phyloP scores from a whole-genome alignment of 2,888 invertebrate species.

The Polyommatus icarus region DNA sequence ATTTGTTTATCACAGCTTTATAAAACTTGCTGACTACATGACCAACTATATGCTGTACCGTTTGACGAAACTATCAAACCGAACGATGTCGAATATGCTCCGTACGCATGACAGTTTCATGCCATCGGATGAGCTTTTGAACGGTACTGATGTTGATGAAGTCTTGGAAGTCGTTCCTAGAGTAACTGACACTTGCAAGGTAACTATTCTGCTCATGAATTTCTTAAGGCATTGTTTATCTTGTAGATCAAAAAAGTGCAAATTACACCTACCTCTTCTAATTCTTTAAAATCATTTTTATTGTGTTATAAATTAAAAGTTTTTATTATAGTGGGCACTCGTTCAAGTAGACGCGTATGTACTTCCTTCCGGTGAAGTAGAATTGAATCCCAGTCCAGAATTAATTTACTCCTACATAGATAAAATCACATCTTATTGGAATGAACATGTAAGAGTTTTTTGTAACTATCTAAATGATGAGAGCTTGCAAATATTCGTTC shows the following conservation, averaged over 20 bases:
- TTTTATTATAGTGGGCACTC: slow-evolving; percentile 74
- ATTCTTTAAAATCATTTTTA: too few species aligned
- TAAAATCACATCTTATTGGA: slow-evolving; percentile 83
- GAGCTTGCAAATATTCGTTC: slow-evolving; percentile 86
- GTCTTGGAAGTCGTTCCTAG: slow-evolving; percentile 74
- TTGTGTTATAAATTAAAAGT: background rate
- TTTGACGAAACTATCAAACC: slow-evolving; percentile 83
- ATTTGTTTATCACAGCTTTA: slow-evolving; percentile 77
- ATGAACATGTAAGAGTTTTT: slow-evolving; percentile 84
- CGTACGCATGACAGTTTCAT: slow-evolving; percentile 75
- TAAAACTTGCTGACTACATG: slow-evolving; percentile 86
- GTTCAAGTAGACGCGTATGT: slow-evolving; percentile 81
- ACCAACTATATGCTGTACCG: slow-evolving; percentile 84
- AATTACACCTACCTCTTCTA: too few species aligned
- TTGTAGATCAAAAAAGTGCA: background rate
- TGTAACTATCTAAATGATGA: slow-evolving; percentile 86
- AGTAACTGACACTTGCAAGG: slow-evolving; percentile 71
- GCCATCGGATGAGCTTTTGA: slow-evolving; percentile 68
- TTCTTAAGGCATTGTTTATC: background rate
- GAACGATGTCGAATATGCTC: slow-evolving; percentile 79
- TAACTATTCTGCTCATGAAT: slow-evolving; percentile 38
- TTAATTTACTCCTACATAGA: slow-evolving; percentile 80
- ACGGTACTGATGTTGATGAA: slow-evolving; percentile 66
- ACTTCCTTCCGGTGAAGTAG: slow-evolving; percentile 60
- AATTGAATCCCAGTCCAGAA: slow-evolving; percentile 82